A percentile compares a stretch with the other conserved stretches of the same genome.
phyloP scores from a whole-genome alignment of 2,113 vertebrate species.

The Petromus typicus region DNA sequence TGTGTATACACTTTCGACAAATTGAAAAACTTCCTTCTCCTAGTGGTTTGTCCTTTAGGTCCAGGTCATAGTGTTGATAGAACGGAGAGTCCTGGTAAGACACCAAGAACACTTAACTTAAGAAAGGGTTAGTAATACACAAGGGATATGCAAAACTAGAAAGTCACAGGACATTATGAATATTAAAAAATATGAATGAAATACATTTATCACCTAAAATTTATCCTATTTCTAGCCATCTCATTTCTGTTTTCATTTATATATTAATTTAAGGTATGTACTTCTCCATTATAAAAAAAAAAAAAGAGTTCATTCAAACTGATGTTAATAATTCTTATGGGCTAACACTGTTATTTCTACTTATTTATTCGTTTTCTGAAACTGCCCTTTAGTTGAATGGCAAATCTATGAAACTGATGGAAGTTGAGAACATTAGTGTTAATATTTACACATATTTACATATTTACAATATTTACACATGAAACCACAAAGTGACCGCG shows the following conservation, averaged over 20 bases:
- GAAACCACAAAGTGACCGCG: not conserved
- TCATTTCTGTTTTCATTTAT: not conserved
- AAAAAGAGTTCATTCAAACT: not conserved
- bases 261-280: not conserved
- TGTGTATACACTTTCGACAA: conserved; percentile 96
- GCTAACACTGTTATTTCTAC: conserved; percentile 24
- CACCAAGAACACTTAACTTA: conserved; percentile 81
- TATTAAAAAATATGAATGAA: not conserved
- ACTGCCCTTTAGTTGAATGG: not conserved
- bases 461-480: too few species aligned
- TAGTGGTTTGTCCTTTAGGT: conserved; percentile 94
- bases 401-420: not conserved
- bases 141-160: conserved; percentile 65
- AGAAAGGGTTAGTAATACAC: conserved; percentile 77
- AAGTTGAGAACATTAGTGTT: not conserved
- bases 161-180: conserved; percentile 11
- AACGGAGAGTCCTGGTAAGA: conserved; percentile 96
- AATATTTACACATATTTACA: not conserved
- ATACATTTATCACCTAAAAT: conserved; percentile 42
- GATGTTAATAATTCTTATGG: not conserved
- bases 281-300: not conserved
- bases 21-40: conserved; percentile 99
- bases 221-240: conserved; percentile 14
- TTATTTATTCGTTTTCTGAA: conserved; percentile 2
- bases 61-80: conserved; percentile 96